Percentiles rank a stretch among this genome's conserved stretches.
Evolutionary conservation across 2,888 invertebrate species (phyloP).

Genomic region (Heteromurus nitidus): DNA sequence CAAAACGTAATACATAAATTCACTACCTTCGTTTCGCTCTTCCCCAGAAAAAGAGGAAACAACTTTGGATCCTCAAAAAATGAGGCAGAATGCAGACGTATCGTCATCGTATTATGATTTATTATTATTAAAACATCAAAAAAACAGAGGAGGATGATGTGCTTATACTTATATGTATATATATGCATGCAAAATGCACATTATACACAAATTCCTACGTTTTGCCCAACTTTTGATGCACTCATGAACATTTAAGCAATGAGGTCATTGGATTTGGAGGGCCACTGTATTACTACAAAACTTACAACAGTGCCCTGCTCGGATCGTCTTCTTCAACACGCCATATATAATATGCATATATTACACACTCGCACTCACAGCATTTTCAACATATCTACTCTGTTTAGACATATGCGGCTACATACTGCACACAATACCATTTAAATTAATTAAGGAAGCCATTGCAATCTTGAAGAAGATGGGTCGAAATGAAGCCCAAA

Average conservation of each 20-base stretch:
- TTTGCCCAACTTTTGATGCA: constrained; percentile 61
- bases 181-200: constrained; percentile 11
- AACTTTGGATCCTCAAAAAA: background rate
- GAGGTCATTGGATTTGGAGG: constrained; percentile 65
- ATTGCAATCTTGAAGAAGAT: constrained; percentile 8
- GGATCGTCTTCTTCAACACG: background rate
- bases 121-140: constrained; percentile 10
- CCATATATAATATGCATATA: too few species aligned
- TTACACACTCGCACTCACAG: too few species aligned
- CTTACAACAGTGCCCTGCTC: background rate
- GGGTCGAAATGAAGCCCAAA: background rate
- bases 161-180: too few species aligned
- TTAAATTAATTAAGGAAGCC: constrained; percentile 55
- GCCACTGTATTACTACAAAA: constrained; percentile 19
- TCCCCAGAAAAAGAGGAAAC: constrained; percentile 35
- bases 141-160: background rate
- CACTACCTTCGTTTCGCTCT: background rate
- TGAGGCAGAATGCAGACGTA: background rate
- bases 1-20: background rate
- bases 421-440: background rate
- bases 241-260: constrained; percentile 59
- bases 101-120: background rate
- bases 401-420: background rate
- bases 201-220: constrained; percentile 34
- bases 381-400: constrained; percentile 4